Evolutionary conservation across 2,797 vertebrate species (phyloP).

Genomic region (Falco cherrug): DNA sequence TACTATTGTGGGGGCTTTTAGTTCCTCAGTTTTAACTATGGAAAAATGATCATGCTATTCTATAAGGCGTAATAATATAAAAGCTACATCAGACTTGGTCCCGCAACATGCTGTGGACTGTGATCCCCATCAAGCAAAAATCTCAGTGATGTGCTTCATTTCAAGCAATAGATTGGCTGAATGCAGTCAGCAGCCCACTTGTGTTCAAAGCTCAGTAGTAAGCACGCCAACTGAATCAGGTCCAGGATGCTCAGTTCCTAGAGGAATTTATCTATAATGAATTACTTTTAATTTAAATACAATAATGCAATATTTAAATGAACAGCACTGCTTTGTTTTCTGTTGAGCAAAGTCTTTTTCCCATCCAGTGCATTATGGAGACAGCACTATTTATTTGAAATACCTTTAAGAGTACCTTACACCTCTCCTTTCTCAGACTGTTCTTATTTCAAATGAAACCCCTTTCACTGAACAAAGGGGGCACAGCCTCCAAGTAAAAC

Average conservation of each 20-base stretch:
- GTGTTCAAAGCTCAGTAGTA: background rate
- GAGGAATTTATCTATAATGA: background rate
- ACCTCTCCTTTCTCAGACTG: background rate
- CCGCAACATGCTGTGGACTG: background rate
- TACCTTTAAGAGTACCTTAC: background rate
- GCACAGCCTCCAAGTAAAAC: background rate
- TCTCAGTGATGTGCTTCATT: background rate
- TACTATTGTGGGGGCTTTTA: background rate
- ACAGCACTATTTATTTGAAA: background rate
- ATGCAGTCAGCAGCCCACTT: background rate
- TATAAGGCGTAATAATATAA: background rate
- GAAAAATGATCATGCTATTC: background rate
- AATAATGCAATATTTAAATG: background rate
- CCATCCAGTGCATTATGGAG: background rate
- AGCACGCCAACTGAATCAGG: background rate
- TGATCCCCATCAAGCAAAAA: background rate
- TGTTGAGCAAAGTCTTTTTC: background rate
- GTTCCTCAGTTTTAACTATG: background rate
- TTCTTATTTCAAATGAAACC: background rate
- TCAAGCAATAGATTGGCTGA: background rate
- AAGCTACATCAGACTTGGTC: background rate
- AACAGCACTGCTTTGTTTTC: background rate
- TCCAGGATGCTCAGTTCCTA: background rate
- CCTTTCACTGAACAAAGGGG: background rate
- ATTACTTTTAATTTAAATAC: slow-evolving; percentile 2